Base-by-base conservation (phyloP, 2,113 vertebrate species). In the Tylochromis polylepis region DNA sequence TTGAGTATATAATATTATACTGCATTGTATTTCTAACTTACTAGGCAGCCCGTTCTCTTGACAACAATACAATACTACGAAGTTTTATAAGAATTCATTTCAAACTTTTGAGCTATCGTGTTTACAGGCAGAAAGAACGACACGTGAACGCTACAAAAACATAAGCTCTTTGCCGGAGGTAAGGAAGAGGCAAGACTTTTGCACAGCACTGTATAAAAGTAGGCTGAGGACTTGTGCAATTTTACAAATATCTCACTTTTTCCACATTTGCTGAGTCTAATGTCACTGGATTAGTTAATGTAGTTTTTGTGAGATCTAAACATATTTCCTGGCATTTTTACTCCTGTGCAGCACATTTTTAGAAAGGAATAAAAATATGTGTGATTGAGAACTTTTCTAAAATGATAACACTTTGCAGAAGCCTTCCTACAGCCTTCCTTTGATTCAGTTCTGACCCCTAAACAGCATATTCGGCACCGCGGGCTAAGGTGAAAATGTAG, bases 131-230 rank as follows among this genome's bases (percentile, higher is more conserved):
- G 29, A 9, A 58, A 16, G 2, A 29, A 29, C 29, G 7, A 59
- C 57, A 59, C 2, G 24, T 29, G 24, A 59, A 29, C 0, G 4
- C 57, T 59, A 3, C 24, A 59, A 59, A 59, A 59, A 29, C 14
- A 59, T 0, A 59, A 59, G 1, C n/a, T n/a, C n/a, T n/a, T n/a
- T n/a, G n/a, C 57, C 0, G 2, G 24, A 58, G 15, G 22, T 58
- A 27, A 58, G 12, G 27, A 31, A 1, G 59, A 34, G 59, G 31
- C 9, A 31, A 36, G 31, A 62, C 5, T 2, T 62, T 36, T 62
- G 31, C 16, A 11, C 29, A 62, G 20, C 16, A 20, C 29, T 62
- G 59, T 36, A n/a, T n/a, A 12, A 8, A 65, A 36, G 10, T 1
- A 62, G 18, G 15, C 59, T n/a, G 31, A n/a, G 59, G 31, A 36